Base-by-base conservation (phyloP, 2,888 invertebrate genomes). In the Trypoxylon attenuatum region DNA sequence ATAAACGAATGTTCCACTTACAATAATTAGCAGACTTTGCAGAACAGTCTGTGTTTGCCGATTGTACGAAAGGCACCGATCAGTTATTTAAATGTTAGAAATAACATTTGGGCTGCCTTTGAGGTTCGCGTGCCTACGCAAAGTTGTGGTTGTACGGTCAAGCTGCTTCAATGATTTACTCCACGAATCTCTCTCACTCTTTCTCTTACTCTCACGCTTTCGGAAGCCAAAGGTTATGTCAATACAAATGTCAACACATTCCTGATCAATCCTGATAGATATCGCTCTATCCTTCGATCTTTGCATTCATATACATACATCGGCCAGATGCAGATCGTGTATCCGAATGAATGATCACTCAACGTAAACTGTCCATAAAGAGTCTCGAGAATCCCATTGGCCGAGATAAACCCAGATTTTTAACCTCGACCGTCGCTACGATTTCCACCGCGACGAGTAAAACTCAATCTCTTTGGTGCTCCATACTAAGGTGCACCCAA, bases 161-260 rank as follows among this genome's bases (percentile, higher is more conserved):
- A n/a, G n/a, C n/a, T n/a, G n/a, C n/a, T n/a, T n/a, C n/a, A n/a
- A n/a, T n/a, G n/a, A n/a, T n/a, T n/a, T n/a, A n/a, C n/a, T n/a
- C n/a, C n/a, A n/a, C n/a, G n/a, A n/a, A n/a, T n/a, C n/a, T n/a
- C n/a, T n/a, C n/a, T n/a, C n/a, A n/a, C n/a, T n/a, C n/a, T n/a
- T n/a, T n/a, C n/a, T n/a, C n/a, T n/a, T n/a, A n/a, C n/a, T n/a
- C n/a, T n/a, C n/a, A 8, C 23, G 4, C 21, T 5, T 27, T 53
- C 25, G n/a, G 2, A n/a, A 45, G 15, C 13, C 21, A 27, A 49
- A 45, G 66, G 66, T 66, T 57, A 66, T 66, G 66, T 66, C 45
- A 66, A 43, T 50, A 21, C 8, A 58, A 65, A 65, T 66, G 66
- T 66, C 66, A 66, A 66, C 66, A 41, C 5, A 66, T n/a, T n/a